These are phyloP conservation scores for Ecliptopera silaceata DNA, from an alignment of 2,888 invertebrate species.

Conservation along the genomic window DNA sequence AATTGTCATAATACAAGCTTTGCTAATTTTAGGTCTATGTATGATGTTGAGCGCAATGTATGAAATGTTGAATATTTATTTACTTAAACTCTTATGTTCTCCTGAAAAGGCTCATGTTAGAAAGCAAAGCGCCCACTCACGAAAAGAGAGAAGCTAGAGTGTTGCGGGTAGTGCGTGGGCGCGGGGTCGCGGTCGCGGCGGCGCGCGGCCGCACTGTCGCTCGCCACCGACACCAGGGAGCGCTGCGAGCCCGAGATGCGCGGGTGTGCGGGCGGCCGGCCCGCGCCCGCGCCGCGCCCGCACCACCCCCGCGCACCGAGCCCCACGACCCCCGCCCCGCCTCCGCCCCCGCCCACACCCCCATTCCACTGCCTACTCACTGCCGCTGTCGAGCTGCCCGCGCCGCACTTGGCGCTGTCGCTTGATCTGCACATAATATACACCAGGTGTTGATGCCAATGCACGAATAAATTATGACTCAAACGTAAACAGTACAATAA, in stretches of 20 bases:
- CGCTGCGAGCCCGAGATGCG: conserved; percentile 71
- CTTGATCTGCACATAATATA: conserved; percentile 80
- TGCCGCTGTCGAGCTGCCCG: conserved; percentile 82
- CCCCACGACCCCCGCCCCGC: conserved; percentile 37
- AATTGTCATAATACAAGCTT: no score
- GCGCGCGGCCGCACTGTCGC: conserved; percentile 76
- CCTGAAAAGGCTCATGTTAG: conserved; percentile 56
- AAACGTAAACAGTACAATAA: no score
- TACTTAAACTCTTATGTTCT: conserved; percentile 17
- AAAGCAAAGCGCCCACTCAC: conserved; percentile 82
- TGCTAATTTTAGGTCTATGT: no score
- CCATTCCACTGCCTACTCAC: conserved; percentile 82
- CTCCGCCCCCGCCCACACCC: conserved; percentile 55
- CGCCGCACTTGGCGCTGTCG: conserved; percentile 85
- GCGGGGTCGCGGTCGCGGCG: conserved; percentile 71
- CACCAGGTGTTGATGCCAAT: no score
- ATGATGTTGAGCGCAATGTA: no score
- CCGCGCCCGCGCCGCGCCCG: conserved; percentile 46
- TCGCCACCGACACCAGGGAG: conserved; percentile 79
- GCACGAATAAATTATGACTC: no score
- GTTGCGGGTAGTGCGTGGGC: conserved; percentile 69
- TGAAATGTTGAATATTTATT: no score
- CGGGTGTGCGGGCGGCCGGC: conserved; percentile 60
- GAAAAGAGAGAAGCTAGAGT: conserved; percentile 79
- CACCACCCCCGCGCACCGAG: conserved; percentile 43